Evolutionary conservation across 2,113 vertebrate species (phyloP).

Genomic region (Engystomops pustulosus): DNA sequence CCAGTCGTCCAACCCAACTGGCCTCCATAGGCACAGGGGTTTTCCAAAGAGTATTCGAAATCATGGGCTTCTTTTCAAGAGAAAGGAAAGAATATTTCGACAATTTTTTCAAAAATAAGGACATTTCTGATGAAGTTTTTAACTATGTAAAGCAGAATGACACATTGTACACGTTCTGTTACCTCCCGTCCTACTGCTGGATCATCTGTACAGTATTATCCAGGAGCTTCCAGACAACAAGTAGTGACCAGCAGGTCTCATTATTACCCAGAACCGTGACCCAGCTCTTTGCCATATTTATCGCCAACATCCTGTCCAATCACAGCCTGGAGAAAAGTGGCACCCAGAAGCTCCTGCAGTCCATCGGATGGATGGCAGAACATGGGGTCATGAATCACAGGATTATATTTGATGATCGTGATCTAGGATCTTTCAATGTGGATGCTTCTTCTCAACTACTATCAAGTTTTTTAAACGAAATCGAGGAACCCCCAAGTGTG

Average conservation of each 20-base stretch:
- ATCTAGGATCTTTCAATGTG: slow-evolving; percentile 63
- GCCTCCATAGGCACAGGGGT: slow-evolving; percentile 42
- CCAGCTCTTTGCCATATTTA: slow-evolving; percentile 68
- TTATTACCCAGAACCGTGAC: slow-evolving; percentile 71
- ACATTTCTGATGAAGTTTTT: slow-evolving; percentile 57
- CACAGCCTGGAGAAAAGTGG: slow-evolving; percentile 62
- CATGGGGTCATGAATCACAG: slow-evolving; percentile 29
- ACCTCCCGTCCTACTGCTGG: slow-evolving; percentile 75
- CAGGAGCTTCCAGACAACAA: slow-evolving; percentile 6
- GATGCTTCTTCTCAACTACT: slow-evolving; percentile 40
- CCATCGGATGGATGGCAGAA: slow-evolving; percentile 34
- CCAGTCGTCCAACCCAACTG: slow-evolving; percentile 59
- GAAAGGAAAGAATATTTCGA: slow-evolving; percentile 70
- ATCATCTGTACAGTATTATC: slow-evolving; percentile 45
- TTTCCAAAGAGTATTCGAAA: slow-evolving; percentile 57
- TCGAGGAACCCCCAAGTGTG: slow-evolving; percentile 55
- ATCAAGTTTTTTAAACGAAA: slow-evolving; percentile 40
- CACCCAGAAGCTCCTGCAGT: not conserved
- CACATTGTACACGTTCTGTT: slow-evolving; percentile 69
- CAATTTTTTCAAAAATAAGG: slow-evolving; percentile 64
- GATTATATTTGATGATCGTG: slow-evolving; percentile 58
- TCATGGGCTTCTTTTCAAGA: slow-evolving; percentile 70
- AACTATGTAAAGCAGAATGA: slow-evolving; percentile 69
- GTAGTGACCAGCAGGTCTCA: not conserved
- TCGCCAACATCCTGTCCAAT: slow-evolving; percentile 62